Evolutionary conservation across 2,888 invertebrate species (phyloP), one percentile per base, ranked within the genome.

Genomic region (Spialia ferax): DNA sequence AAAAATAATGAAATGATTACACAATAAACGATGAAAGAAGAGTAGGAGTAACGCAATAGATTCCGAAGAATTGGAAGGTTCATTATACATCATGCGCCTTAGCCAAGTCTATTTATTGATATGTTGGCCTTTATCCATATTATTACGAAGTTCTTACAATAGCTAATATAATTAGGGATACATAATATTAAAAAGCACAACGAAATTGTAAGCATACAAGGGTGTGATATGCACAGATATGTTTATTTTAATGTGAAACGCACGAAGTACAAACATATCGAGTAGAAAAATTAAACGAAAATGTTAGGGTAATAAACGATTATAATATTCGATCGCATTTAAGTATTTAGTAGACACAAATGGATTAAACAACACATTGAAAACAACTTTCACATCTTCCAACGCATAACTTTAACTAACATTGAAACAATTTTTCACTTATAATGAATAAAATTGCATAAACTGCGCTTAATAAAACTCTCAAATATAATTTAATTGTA

Each of bases 401-500:
- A 92, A 93, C 91, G 91, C 89, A 92, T 93, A 93, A 93, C 92
- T 89, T 92, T 91, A 93, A 93, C 91, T 86, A 93, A 93, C 93
- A 92, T 92, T 84, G 89, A 93, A 93, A 93, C 92, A 90, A 92
- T 91, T 48, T n/a, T 89, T 90, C 88, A 89, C 90, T 91, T 91
- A 91, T 87, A 89, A 92, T 93, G 88, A 93, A 93, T 92, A 89
- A 91, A 93, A 92, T 88, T 92, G 91, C 89, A 87, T 89, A 91
- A 86, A 89, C 88, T 88, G 91, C 92, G 91, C 91, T 91, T 84
- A 91, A 93, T 92, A 93, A 93, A 93, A 93, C 93, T 93, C 93
- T 93, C 92, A 91, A 93, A 93, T 93, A 93, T 93, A 93, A 91
- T 93, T 92, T 86, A 93, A 93, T 91, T 91, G 91, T 91, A 92